phyloP scores from a whole-genome alignment of 1,140 invertebrate species.

The Panagrolaimus sp. region DNA sequence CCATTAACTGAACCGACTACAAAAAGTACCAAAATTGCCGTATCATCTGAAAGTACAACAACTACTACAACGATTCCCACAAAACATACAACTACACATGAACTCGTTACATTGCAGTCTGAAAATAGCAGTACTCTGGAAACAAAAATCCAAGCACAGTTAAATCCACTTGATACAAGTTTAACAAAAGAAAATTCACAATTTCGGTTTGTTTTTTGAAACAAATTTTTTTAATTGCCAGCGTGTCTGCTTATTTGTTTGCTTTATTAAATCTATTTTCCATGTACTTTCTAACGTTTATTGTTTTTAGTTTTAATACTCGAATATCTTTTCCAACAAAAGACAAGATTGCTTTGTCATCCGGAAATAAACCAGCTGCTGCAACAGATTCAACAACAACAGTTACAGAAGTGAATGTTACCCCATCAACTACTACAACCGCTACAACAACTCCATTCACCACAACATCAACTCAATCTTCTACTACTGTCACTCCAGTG shows the following conservation, averaged over 20 bases:
- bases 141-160: neutral
- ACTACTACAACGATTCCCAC: conserved; percentile 15
- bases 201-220: conserved; percentile 13
- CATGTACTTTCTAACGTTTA: neutral
- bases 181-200: neutral
- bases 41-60: conserved; percentile 16
- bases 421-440: conserved; percentile 34
- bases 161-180: neutral
- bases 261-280: neutral
- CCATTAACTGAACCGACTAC: conserved; percentile 5
- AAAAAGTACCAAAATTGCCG: neutral
- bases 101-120: neutral
- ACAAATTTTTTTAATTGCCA: neutral
- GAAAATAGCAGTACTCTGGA: neutral
- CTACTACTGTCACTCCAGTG: conserved; percentile 22
- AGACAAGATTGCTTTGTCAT: conserved; percentile 18
- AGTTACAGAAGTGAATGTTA: neutral
- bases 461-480: neutral
- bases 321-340: conserved; percentile 25
- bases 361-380: conserved; percentile 4
- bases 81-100: conserved; percentile 12
- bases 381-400: conserved; percentile 13
- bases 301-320: conserved; percentile 25
- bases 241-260: neutral
- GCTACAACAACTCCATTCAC: conserved; percentile 19